Percentiles rank a stretch among this genome's conserved stretches.
phyloP scores from a whole-genome alignment of 2,888 invertebrate species.

The Scaptodrosophila latifasciaeformis region DNA sequence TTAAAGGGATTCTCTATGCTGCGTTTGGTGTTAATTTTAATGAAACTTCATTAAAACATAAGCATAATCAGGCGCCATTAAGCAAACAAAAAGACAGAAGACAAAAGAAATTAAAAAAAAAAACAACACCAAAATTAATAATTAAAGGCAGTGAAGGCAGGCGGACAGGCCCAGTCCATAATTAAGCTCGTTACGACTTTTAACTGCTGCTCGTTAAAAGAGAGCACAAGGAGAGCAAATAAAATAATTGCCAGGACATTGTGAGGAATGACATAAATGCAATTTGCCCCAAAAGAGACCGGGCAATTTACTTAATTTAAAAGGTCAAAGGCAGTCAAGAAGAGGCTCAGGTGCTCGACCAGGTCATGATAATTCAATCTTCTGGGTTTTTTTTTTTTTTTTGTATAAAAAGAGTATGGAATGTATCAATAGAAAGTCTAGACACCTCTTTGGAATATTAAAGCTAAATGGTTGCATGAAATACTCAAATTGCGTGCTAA shows the following conservation, averaged over 20 bases:
- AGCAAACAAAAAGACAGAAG: background rate
- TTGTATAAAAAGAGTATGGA: too few species aligned
- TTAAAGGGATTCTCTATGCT: too few species aligned
- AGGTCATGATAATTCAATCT: background rate
- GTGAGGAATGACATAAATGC: too few species aligned
- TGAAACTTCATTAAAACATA: conserved; percentile 61
- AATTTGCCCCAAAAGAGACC: too few species aligned
- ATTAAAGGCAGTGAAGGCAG: conserved; percentile 24
- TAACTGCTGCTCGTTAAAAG: conserved; percentile 57
- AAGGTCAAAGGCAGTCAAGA: background rate
- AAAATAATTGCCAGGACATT: background rate
- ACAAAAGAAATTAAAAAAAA: background rate
- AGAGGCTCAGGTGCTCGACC: background rate
- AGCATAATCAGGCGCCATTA: conserved; percentile 28
- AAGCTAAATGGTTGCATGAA: background rate
- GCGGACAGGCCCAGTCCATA: conserved; percentile 44
- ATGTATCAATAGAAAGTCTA: too few species aligned
- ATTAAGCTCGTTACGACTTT: conserved; percentile 56
- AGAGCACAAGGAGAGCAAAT: background rate
- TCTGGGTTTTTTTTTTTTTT: too few species aligned
- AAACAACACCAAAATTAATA: conserved; percentile 41
- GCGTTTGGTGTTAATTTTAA: too few species aligned
- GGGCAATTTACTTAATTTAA: too few species aligned
- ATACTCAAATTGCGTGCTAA: conserved; percentile 44
- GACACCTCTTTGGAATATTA: background rate